Conservation (phyloP, 2,888 invertebrate species). For the Hyposoter didymator region DNA sequence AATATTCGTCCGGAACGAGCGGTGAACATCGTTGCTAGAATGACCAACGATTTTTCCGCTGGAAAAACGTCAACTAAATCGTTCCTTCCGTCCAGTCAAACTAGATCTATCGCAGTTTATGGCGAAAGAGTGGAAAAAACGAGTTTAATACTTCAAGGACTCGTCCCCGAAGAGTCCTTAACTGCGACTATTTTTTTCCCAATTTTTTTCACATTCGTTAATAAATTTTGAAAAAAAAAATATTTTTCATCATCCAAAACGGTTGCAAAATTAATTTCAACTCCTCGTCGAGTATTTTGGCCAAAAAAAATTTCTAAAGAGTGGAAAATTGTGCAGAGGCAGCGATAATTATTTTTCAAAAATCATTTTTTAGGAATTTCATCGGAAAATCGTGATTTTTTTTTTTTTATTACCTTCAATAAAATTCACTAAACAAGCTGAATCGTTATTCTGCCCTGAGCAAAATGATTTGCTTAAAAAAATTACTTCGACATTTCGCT, state of each 20-base stretch:
- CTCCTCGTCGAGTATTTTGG: not conserved
- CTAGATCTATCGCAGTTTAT: slow-evolving; percentile 19
- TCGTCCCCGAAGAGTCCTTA: not conserved
- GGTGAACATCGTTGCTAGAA: slow-evolving; percentile 25
- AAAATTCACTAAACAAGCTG: not conserved
- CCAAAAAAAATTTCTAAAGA: not conserved
- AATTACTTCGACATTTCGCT: slow-evolving; percentile 9
- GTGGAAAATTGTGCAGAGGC: not conserved
- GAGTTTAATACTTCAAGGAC: slow-evolving; percentile 12
- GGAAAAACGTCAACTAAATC: slow-evolving; percentile 50
- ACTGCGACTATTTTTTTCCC: not conserved
- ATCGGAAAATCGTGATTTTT: not conserved
- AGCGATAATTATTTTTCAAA: not conserved
- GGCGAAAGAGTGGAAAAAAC: slow-evolving; percentile 1
- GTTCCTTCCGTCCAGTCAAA: slow-evolving; percentile 29
- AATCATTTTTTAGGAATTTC: not conserved
- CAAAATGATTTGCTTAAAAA: no score
- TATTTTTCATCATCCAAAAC: not conserved
- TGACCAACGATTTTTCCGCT: slow-evolving; percentile 52
- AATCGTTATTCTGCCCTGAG: not conserved
- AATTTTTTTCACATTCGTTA: not conserved
- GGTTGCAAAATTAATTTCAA: not conserved
- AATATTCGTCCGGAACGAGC: slow-evolving; percentile 15
- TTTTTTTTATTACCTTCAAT: not conserved
- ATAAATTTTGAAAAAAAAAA: not conserved